Percentiles rank a stretch among this genome's conserved stretches.
These are phyloP conservation scores for Bufotes viridis DNA, from an alignment of 2,797 vertebrate genomes.

Conservation along the genomic window DNA sequence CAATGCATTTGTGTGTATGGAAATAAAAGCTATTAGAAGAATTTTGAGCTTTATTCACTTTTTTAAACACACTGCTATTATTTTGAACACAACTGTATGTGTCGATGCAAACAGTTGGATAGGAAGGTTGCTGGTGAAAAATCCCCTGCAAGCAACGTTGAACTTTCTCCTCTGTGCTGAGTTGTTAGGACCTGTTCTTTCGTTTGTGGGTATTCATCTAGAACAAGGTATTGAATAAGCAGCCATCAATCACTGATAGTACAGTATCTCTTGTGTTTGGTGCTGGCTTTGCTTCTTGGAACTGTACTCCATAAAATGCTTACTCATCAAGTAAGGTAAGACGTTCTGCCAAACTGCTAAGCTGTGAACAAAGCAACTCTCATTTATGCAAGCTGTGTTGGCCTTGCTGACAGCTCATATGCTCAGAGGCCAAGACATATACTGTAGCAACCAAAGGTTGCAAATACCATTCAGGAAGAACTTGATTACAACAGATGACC, in stretches of 20 bases:
- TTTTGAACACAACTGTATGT: too few species aligned
- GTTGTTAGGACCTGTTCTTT: constrained; percentile 48
- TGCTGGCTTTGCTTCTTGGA: constrained; percentile 5
- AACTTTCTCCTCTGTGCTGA: constrained; percentile 17
- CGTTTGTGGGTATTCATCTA: constrained; percentile 36
- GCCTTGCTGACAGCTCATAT: constrained; percentile 22
- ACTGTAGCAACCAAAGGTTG: neutral
- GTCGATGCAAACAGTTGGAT: too few species aligned
- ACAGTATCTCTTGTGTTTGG: constrained; percentile 37
- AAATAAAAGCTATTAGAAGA: too few species aligned
- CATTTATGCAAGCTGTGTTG: constrained; percentile 3
- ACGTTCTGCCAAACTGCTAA: constrained; percentile 45
- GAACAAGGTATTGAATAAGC: constrained; percentile 12
- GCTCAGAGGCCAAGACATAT: constrained; percentile 3
- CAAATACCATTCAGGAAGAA: neutral
- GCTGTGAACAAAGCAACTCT: constrained; percentile 36
- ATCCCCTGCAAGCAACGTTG: neutral
- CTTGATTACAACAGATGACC: neutral
- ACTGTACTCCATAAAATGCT: constrained; percentile 10
- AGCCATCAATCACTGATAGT: constrained; percentile 33
- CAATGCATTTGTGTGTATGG: too few species aligned
- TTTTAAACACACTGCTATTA: too few species aligned
- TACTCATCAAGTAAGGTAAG: constrained; percentile 13
- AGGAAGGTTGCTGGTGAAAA: too few species aligned
- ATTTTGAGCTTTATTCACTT: too few species aligned